These are phyloP conservation scores for Psettodes erumei DNA, from an alignment of 2,113 vertebrate genomes.

Conservation along the genomic window DNA sequence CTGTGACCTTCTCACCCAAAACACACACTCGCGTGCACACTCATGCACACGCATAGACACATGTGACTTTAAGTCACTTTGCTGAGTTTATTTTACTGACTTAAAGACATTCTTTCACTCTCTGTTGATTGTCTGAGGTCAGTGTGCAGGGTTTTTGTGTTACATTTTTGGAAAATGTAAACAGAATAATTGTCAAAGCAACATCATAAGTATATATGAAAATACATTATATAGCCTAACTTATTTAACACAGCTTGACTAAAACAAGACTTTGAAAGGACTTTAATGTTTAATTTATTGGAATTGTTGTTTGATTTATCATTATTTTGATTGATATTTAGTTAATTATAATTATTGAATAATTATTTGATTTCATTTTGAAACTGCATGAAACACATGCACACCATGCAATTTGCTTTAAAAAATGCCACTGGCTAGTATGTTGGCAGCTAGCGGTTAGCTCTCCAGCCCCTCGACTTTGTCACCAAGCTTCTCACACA, in stretches of 20 bases:
- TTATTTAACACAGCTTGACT: not conserved
- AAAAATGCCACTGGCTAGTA: too few species aligned
- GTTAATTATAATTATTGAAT: not conserved
- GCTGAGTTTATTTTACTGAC: slow-evolving; percentile 13
- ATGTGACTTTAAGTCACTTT: slow-evolving; percentile 7
- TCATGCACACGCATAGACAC: not conserved
- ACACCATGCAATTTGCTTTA: too few species aligned
- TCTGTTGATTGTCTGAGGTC: not conserved
- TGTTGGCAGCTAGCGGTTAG: too few species aligned
- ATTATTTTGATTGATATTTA: not conserved
- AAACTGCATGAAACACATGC: not conserved
- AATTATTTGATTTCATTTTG: not conserved
- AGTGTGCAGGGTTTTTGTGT: not conserved
- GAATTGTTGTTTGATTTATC: not conserved
- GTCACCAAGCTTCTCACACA: too few species aligned
- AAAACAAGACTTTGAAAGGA: not conserved
- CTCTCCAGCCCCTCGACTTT: too few species aligned
- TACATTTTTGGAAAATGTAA: not conserved
- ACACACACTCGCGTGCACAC: slow-evolving; percentile 12
- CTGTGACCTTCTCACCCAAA: slow-evolving; percentile 61
- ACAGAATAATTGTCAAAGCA: not conserved
- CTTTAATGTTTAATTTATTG: not conserved
- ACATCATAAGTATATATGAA: not conserved
- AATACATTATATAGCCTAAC: too few species aligned
- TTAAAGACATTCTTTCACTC: slow-evolving; percentile 13